These are phyloP conservation scores for Drosophila miranda DNA, from an alignment of 1,140 invertebrate genomes.

Conservation along the genomic window DNA sequence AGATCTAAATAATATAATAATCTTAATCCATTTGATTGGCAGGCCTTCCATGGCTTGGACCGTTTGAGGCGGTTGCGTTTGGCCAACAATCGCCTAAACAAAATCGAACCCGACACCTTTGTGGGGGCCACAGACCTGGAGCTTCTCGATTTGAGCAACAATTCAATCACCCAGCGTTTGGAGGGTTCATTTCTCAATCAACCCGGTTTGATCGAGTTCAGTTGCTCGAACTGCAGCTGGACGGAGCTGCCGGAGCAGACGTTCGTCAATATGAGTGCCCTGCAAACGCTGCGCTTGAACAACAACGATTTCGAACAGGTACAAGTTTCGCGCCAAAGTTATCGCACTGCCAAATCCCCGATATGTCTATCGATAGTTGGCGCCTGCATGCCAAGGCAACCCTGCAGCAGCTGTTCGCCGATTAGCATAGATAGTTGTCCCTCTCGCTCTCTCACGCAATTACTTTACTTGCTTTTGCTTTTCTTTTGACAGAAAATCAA, in stretches of 20 bases:
- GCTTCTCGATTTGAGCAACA: conserved; percentile 83
- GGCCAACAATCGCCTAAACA: conserved; percentile 83
- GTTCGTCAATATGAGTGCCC: conserved; percentile 82
- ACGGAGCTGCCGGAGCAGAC: conserved; percentile 73
- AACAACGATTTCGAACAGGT: conserved; percentile 82
- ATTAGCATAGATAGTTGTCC: conserved; percentile 43
- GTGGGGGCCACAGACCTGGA: conserved; percentile 82
- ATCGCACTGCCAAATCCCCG: conserved; percentile 14
- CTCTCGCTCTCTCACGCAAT: conserved; percentile 39
- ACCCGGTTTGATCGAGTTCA: conserved; percentile 64
- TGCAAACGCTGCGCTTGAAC: conserved; percentile 82
- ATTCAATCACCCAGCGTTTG: conserved; percentile 82
- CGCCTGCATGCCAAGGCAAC: conserved; percentile 11
- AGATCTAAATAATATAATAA: neutral
- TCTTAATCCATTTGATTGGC: neutral
- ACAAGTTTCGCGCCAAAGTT: conserved; percentile 36
- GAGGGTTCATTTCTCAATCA: conserved; percentile 74
- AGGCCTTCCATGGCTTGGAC: conserved; percentile 66
- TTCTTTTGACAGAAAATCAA: conserved; percentile 77
- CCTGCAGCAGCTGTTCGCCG: conserved; percentile 15
- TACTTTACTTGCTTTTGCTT: neutral
- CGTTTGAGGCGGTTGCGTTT: conserved; percentile 79
- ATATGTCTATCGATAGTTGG: conserved; percentile 49
- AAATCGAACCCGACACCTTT: conserved; percentile 83
- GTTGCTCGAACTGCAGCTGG: conserved; percentile 75